These are phyloP conservation scores for Gerris lacustris DNA, from an alignment of 2,888 invertebrate genomes.

Conservation along the genomic window DNA sequence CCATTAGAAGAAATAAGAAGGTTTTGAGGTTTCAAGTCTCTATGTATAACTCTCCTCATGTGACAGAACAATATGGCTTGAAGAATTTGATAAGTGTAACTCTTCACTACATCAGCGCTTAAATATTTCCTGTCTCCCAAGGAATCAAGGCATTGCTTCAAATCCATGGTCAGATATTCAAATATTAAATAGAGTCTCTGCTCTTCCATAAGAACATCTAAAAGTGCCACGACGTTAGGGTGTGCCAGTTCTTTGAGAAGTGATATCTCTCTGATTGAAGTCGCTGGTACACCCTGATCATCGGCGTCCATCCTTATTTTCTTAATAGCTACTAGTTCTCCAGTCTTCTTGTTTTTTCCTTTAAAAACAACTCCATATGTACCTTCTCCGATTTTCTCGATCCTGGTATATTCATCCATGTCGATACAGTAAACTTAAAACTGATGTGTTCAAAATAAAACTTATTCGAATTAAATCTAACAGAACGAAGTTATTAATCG, in stretches of 20 bases:
- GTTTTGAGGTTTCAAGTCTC: slow-evolving; percentile 95
- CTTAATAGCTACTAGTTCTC: slow-evolving; percentile 88
- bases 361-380: slow-evolving; percentile 98
- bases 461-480: too few relatives aligned
- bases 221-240: slow-evolving; percentile 83
- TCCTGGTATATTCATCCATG: slow-evolving; percentile 87
- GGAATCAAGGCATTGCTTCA: slow-evolving; percentile 89
- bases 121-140: slow-evolving; percentile 52
- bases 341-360: slow-evolving; percentile 77
- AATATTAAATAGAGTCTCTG: slow-evolving; percentile 86
- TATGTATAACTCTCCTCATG: slow-evolving; percentile 74
- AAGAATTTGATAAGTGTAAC: slow-evolving; percentile 51
- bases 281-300: slow-evolving; percentile 95
- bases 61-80: slow-evolving; percentile 51
- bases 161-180: slow-evolving; percentile 93
- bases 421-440: not conserved
- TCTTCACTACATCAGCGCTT: slow-evolving; percentile 75
- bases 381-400: slow-evolving; percentile 95
- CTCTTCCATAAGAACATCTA: slow-evolving; percentile 92
- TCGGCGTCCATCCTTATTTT: slow-evolving; percentile 92
- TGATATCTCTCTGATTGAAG: slow-evolving; percentile 93
- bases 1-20: slow-evolving; percentile 82
- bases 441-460: too few relatives aligned
- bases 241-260: slow-evolving; percentile 86
- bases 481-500: too few relatives aligned